These are phyloP conservation scores for Chesias legatella DNA, from an alignment of 2,888 invertebrate species.

Conservation along the genomic window DNA sequence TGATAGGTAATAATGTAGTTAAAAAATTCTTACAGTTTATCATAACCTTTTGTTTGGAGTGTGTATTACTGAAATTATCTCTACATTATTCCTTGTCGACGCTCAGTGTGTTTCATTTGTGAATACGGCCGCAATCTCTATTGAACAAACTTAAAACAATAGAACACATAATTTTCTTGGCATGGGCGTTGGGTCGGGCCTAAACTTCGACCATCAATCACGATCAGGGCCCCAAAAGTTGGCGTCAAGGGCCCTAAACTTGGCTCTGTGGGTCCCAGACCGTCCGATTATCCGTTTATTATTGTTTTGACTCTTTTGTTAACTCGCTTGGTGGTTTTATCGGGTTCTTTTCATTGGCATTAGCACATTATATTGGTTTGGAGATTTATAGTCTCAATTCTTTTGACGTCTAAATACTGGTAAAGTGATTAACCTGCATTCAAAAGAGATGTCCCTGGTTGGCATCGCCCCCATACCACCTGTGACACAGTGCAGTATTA, in stretches of 20 bases:
- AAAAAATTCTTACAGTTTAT: no score
- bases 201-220: slow-evolving; percentile 31
- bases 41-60: no score
- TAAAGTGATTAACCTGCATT: no score
- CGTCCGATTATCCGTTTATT: slow-evolving; percentile 30
- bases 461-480: no score
- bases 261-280: slow-evolving; percentile 10
- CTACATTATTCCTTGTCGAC: no score
- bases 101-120: no score
- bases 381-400: no score
- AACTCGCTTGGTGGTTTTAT: slow-evolving; percentile 27
- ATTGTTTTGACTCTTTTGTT: slow-evolving; percentile 33
- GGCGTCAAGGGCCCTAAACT: slow-evolving; percentile 16
- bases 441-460: no score
- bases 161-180: slow-evolving; percentile 25
- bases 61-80: no score
- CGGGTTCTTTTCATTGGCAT: slow-evolving; percentile 25
- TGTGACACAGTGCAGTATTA: no score
- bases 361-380: not conserved
- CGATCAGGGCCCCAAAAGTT: slow-evolving; percentile 28
- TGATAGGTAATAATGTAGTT: no score
- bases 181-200: slow-evolving; percentile 16
- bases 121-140: not conserved
- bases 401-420: no score
- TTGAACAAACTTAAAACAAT: slow-evolving; percentile 23